phyloP scores from a whole-genome alignment of 2,888 invertebrate genomes.

The Papilio elwesi region DNA sequence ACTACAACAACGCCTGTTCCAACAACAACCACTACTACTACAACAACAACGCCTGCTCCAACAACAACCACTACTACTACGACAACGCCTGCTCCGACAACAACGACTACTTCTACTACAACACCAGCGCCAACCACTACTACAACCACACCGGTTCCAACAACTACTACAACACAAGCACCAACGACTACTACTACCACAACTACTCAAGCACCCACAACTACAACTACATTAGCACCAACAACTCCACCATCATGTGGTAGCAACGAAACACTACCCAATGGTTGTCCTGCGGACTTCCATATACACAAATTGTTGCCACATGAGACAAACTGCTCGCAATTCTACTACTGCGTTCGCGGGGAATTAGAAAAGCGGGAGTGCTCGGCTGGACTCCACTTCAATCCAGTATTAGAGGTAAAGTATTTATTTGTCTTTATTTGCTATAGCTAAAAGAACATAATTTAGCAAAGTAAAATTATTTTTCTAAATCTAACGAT shows the following conservation, averaged over 20 bases:
- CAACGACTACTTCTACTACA: conserved; percentile 33
- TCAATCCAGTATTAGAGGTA: conserved; percentile 52
- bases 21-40: conserved; percentile 36
- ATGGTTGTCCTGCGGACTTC: conserved; percentile 54
- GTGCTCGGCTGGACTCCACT: conserved; percentile 50
- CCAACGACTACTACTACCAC: conserved; percentile 32
- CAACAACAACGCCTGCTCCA: neutral
- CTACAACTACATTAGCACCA: conserved; percentile 25
- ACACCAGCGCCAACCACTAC: conserved; percentile 36
- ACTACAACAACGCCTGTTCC: conserved; percentile 22
- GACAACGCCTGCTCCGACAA: conserved; percentile 42
- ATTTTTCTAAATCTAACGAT: too few relatives aligned
- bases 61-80: neutral
- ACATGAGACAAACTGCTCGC: conserved; percentile 53
- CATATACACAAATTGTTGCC: conserved; percentile 52
- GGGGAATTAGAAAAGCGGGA: conserved; percentile 50
- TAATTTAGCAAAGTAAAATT: too few relatives aligned
- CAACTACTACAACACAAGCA: conserved; percentile 39
- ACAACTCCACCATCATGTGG: conserved; percentile 28
- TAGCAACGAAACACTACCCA: conserved; percentile 45
- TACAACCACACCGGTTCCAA: conserved; percentile 26
- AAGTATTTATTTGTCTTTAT: neutral
- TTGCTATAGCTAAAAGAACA: too few relatives aligned
- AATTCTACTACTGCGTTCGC: conserved; percentile 57
- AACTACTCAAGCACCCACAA: conserved; percentile 15